Base-by-base conservation (phyloP, 2,113 vertebrate genomes). In the Axis porcinus region DNA sequence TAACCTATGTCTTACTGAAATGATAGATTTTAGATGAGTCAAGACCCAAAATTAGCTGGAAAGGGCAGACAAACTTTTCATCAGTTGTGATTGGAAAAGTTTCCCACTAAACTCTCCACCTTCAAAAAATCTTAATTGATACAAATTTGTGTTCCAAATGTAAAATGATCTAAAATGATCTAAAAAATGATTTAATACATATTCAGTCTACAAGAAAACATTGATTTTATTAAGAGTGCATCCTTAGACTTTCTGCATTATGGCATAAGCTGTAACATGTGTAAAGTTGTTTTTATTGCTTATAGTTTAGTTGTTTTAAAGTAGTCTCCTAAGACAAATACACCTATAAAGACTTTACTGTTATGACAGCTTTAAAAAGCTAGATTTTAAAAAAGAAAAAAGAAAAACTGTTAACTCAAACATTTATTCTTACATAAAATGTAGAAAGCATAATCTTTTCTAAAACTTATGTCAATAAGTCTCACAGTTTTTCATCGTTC, bases 1-100 rank as follows among this genome's bases (percentile, higher is more conserved):
- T 55, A 96, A 92, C 94, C 79, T 97, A 11, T 58, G 27, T 92
- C 28, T 81, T 70, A 82, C 33, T 78, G 79, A 95, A 97, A 94
- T 96, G 62, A 90, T 88, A 92, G 36, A 87, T 84, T 97, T 91
- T 86, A 76, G 19, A 78, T 82, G 47, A 82, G 13, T 86, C 70
- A 79, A 50, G 70, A 8, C 55, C 45, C 58, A 70, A 92, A 93
- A 88, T 89, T 52, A 96, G 27, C 30, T 47, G 27, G 45, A 30
- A 57, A 82, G 15, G 14, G 10, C 74, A 86, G 70, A 86, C 54
- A 47, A 95, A 81, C n/a, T 52, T 78, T 50, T 17, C 13, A 28
- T 58, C 16, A 58, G 60, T 57, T 58, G 47, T 90, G 43, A 89
- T 94, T 54, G 55, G 76, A 84, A 93, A 81, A 11, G 45, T 19